Evolutionary conservation across 1,140 invertebrate genomes (phyloP), one percentile per base, ranked within the genome.

Genomic region (Scaptomyza graminum): DNA sequence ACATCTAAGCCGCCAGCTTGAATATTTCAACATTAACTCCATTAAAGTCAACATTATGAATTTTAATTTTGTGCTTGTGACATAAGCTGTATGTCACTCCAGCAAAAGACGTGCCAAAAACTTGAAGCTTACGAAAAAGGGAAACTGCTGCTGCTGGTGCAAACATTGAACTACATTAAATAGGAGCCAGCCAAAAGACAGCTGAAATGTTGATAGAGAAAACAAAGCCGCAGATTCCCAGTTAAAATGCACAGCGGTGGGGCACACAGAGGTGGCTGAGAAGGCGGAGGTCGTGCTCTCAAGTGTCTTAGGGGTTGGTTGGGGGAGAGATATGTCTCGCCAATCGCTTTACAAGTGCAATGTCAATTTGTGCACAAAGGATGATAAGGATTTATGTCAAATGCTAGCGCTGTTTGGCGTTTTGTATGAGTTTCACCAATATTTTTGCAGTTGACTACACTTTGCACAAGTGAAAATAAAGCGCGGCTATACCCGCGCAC

Each of bases 381-480:
- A 83, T 83, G 83, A 83, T 83, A 83, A 83, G 79, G 79, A 83
- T 83, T 83, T 83, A 78, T 83, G 79, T 84, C 79, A 83, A 83
- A 82, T 75, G 74, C 79, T 82, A 57, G 78, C 55, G 78, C 62
- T 81, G 74, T 81, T 83, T 82, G 55, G 55, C 44, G 5, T 50
- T 51, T 22, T 50, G 12, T 25, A 78, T 25, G 78, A 76, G 68
- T 81, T 81, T 81, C 77, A 78, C 78, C 78, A 81, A 81, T 81
- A 81, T 81, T 81, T 81, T 81, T 66, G 77, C 78, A 81, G 63
- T 73, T 81, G 78, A 81, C 78, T 81, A 73, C 78, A 76, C 68
- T 81, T 76, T 49, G 43, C 57, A 51, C 61, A 49, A 79, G 77
- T 63, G 77, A 71, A 80, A 79, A 80, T 79, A 62, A 79, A 69